Evolutionary conservation across 1,140 invertebrate species (phyloP), one percentile per base, ranked within the genome.

Genomic region (Zaprionus gabonicus): DNA sequence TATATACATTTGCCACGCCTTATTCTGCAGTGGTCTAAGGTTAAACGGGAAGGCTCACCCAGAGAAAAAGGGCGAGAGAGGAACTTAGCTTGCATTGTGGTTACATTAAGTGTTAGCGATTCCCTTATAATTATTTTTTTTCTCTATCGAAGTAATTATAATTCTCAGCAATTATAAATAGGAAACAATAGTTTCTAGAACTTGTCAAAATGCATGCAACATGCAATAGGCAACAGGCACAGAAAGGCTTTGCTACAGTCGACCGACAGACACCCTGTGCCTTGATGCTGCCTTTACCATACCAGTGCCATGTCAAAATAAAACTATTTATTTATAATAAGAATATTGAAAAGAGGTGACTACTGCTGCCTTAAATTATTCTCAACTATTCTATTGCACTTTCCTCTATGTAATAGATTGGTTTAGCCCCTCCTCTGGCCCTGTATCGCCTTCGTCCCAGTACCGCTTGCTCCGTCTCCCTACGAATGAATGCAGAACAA

Each of bases 401-500:
- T 41, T n/a, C 41, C 46, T 12, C 17, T 23, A 49, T 23, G 46
- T 3, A 49, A 20, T 6, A 20, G 7, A 49, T 10, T 49, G 17
- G 0, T 20, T 20, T 23, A 20, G 44, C 9, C 0, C 31, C 3
- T 34, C 9, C 9, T 10, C 31, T 34, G 31, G 31, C 31, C 9
- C 9, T 34, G 9, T 31, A 23, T 23, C 3, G 9, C 3, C 9
- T 23, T 23, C 4, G 9, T 9, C 2, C 9, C 3, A n/a, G 4
- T n/a, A 15, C 13, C 15, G 38, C 15, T n/a, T 4, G 38, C 15
- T 13, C 38, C 1, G 15, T 41, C 4, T 13, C 4, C 15, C 1
- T 15, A 6, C 15, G n/a, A 25, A 56, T 71, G 71, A 76, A 80
- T 73, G 78, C 78, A 80, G 71, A 59, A 70, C 73, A 76, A 80